Percentiles rank a stretch among this genome's conserved stretches.
Conservation (phyloP, 2,797 vertebrate species). For the Bryconaethiops microstoma region DNA sequence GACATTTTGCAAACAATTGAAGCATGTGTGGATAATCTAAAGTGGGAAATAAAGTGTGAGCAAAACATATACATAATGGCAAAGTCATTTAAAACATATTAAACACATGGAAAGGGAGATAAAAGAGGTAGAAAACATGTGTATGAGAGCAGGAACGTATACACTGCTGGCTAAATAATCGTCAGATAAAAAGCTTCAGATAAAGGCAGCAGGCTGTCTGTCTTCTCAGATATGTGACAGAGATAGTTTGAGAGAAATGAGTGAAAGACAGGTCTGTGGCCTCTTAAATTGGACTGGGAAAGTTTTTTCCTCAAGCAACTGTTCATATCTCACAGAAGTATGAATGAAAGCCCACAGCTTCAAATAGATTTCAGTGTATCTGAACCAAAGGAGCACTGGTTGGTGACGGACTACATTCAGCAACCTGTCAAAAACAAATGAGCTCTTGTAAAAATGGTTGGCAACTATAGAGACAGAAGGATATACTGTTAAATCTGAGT, state of each 20-base stretch:
- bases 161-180: background rate
- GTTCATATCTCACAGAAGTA: constrained; percentile 23
- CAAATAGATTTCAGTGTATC: constrained; percentile 27
- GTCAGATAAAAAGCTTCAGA: background rate
- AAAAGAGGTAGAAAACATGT: background rate
- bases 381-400: constrained; percentile 3
- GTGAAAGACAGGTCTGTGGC: constrained; percentile 43
- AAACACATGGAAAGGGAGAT: background rate
- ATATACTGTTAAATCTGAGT: background rate
- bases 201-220: background rate
- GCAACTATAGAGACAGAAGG: background rate
- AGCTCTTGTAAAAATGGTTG: background rate
- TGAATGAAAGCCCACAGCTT: constrained; percentile 54
- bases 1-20: no score
- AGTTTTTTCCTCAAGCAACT: constrained; percentile 20
- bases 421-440: constrained; percentile 3
- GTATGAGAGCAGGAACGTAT: background rate
- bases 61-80: background rate
- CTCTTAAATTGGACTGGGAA: constrained; percentile 60
- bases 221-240: background rate
- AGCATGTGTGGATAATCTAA: no score
- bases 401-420: background rate
- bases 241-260: background rate
- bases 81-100: background rate
- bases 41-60: no score